Evolutionary conservation across 1,140 invertebrate species (phyloP), one percentile per base, ranked within the genome.

Genomic region (Ladona fulva): DNA sequence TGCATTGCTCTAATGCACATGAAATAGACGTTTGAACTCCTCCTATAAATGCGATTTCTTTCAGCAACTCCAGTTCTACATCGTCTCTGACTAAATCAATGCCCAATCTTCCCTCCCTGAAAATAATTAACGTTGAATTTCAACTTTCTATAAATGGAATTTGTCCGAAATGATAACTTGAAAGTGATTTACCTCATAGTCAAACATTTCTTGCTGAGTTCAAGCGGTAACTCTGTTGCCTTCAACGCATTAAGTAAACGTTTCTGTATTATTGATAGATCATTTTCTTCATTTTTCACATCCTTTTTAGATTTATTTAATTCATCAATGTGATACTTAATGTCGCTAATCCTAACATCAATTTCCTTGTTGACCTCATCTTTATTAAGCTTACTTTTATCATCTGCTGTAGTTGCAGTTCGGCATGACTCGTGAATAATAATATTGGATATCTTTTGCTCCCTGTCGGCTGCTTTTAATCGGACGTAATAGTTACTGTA

Each of bases 81-180:
- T 91, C 89, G 82, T 94, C 92, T 75, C 87, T 87, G 19, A 94
- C 92, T 77, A 95, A 86, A 83, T 96, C 94, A 76, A 95, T 94
- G 6, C 92, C 92, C 74, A 92, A 83, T 25, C 94, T 87, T 22
- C 89, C 89, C 83, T 95, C 91, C 82, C 93, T 92, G 78, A 12
- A 83, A 83, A 37, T 1, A 8, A 37, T 37, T 37, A 37, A 37
- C 29, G n/a, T 37, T 37, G 29, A 5, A 12, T 5, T 6, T 66
- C 12, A 66, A 66, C 1, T 3, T 19, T 66, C n/a, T 6, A 66
- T 19, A 6, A 66, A 66, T 66, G 14, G 52, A 12, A 16, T 37
- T 25, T 25, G 19, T 8, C 0, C 25, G 78, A 74, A 52, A 22
- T 8, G 76, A 24, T 77, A 37, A 37, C 29, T 37, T 37, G 29